phyloP scores from a whole-genome alignment of 2,888 invertebrate species.

The Drosophila prostipennis region DNA sequence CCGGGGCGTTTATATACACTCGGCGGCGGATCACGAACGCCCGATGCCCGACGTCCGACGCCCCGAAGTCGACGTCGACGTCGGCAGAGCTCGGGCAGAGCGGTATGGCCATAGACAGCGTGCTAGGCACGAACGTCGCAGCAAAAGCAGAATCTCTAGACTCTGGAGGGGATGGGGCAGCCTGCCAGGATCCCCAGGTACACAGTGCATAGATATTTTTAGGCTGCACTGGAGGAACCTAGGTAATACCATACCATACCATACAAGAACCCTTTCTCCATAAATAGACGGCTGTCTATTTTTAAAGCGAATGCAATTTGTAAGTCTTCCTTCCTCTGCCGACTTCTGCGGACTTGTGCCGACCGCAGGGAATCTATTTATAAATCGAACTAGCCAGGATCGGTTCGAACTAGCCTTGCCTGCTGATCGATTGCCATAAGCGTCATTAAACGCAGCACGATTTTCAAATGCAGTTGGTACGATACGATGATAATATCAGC shows the following conservation, averaged over 20 bases:
- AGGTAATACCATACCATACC: background rate
- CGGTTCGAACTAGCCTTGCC: constrained; percentile 6
- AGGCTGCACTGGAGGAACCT: background rate
- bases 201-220: constrained; percentile 1
- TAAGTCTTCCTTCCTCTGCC: constrained; percentile 20
- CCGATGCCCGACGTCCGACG: constrained; percentile 1
- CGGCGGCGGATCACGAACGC: constrained; percentile 14
- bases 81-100: constrained; percentile 17
- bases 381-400: constrained; percentile 33
- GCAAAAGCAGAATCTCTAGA: background rate
- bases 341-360: constrained; percentile 7
- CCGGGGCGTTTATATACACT: constrained; percentile 51
- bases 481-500: constrained; percentile 55
- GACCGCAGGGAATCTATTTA: constrained; percentile 34
- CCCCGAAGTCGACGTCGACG: constrained; percentile 1
- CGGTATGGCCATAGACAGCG: constrained; percentile 22
- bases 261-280: constrained; percentile 43
- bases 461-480: constrained; percentile 63
- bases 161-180: background rate
- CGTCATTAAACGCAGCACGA: constrained; percentile 59
- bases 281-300: constrained; percentile 52
- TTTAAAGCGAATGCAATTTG: constrained; percentile 48
- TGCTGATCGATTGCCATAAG: constrained; percentile 46
- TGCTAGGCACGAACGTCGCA: constrained; percentile 30
- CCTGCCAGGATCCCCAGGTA: background rate